phyloP scores from a whole-genome alignment of 2,797 vertebrate species.

The Periophthalmus magnuspinnatus region DNA sequence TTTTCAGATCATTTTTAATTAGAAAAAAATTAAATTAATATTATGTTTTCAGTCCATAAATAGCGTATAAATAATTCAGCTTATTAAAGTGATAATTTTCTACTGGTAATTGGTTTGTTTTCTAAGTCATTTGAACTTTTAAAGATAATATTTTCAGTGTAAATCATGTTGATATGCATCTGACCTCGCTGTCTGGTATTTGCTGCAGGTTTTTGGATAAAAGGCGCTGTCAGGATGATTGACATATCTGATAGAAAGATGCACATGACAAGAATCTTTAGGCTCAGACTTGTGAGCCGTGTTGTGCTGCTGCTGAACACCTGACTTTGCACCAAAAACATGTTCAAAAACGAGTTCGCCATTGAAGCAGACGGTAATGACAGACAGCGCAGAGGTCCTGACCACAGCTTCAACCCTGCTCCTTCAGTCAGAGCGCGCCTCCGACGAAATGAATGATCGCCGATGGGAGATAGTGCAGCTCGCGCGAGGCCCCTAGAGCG shows the following conservation, averaged over 20 bases:
- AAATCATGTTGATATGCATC: background rate
- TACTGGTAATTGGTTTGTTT: too few species aligned
- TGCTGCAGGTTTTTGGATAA: slow-evolving; percentile 29
- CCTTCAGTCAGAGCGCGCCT: slow-evolving; percentile 67
- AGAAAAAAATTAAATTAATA: too few species aligned
- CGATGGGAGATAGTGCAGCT: slow-evolving; percentile 65
- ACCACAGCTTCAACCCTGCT: slow-evolving; percentile 42
- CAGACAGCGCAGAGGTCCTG: slow-evolving; percentile 51
- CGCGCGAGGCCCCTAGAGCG: slow-evolving; percentile 60
- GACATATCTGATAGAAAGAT: slow-evolving; percentile 46
- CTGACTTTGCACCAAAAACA: slow-evolving; percentile 55
- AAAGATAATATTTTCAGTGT: background rate
- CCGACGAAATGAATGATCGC: slow-evolving; percentile 53
- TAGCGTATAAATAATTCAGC: too few species aligned
- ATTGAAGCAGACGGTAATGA: slow-evolving; percentile 57
- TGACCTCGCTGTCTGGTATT: slow-evolving; percentile 29
- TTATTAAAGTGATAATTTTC: too few species aligned
- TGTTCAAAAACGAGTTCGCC: slow-evolving; percentile 52
- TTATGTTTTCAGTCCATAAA: too few species aligned
- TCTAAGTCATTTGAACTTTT: too few species aligned
- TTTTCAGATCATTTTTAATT: too few species aligned
- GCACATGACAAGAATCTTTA: slow-evolving; percentile 47
- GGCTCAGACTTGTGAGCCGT: slow-evolving; percentile 30
- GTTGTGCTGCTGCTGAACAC: slow-evolving; percentile 59
- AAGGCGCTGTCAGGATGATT: slow-evolving; percentile 47